A percentile compares a stretch with the other conserved stretches of the same genome.
Conservation (phyloP, 2,888 invertebrate species). For the Diogma glabrata region DNA sequence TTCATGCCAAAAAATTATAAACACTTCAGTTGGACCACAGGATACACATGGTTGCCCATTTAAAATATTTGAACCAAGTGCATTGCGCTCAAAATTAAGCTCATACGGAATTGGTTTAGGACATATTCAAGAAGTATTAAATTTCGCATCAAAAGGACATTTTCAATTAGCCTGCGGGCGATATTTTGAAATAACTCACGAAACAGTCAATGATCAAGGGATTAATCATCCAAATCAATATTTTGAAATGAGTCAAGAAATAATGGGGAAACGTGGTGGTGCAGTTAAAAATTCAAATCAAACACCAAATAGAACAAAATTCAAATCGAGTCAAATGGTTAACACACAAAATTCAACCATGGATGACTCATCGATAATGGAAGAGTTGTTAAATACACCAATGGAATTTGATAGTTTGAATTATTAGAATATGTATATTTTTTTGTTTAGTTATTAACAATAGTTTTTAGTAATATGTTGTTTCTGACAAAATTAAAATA, state of each 20-base stretch:
- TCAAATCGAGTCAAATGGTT: too few relatives aligned
- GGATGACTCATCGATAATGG: too few relatives aligned
- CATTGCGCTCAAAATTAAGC: slow-evolving; percentile 59
- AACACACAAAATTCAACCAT: too few relatives aligned
- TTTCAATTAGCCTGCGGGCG: slow-evolving; percentile 83
- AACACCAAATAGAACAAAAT: too few relatives aligned
- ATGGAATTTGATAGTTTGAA: too few relatives aligned
- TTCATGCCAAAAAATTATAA: slow-evolving; percentile 86
- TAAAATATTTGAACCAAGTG: slow-evolving; percentile 59
- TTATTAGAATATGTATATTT: too few relatives aligned
- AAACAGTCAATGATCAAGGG: slow-evolving; percentile 48
- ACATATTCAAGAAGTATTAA: slow-evolving; percentile 60
- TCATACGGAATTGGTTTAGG: slow-evolving; percentile 49
- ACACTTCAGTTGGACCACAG: slow-evolving; percentile 50
- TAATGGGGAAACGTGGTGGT: slow-evolving; percentile 32
- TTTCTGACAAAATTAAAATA: too few relatives aligned
- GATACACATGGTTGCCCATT: slow-evolving; percentile 92
- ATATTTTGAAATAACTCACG: slow-evolving; percentile 68
- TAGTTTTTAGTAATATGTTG: too few relatives aligned
- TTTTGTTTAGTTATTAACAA: too few relatives aligned
- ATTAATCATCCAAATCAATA: slow-evolving; percentile 89
- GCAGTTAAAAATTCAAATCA: too few relatives aligned
- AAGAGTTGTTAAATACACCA: too few relatives aligned
- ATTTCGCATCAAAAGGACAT: slow-evolving; percentile 62
- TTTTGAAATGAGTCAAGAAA: slow-evolving; percentile 66